A percentile compares a stretch with the other conserved stretches of the same genome.
phyloP scores from a whole-genome alignment of 2,797 vertebrate genomes.

The Iguana delicatissima region DNA sequence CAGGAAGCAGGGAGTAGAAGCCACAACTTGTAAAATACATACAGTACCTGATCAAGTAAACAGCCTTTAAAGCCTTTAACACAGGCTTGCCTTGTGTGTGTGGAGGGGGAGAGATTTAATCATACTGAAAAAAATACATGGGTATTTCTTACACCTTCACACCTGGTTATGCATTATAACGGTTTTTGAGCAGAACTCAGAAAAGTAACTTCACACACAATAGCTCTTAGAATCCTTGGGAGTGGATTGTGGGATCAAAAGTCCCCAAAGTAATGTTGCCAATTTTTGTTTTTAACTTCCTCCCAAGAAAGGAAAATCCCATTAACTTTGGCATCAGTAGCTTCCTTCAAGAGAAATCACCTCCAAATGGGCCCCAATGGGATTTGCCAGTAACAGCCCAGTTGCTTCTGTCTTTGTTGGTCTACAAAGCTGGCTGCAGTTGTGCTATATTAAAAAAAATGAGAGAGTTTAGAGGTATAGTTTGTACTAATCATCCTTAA shows the following conservation, averaged over 20 bases:
- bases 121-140: neutral
- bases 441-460: neutral
- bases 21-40: neutral
- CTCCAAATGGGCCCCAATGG: neutral
- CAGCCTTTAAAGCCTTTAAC: neutral
- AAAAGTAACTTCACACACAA: too few species aligned
- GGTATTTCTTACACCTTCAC: neutral
- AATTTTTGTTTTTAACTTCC: neutral
- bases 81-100: too few species aligned
- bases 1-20: neutral
- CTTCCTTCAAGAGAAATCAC: too few species aligned
- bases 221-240: neutral
- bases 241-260: too few species aligned
- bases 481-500: neutral
- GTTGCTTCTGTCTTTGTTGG: neutral
- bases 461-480: too few species aligned
- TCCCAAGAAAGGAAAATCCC: neutral
- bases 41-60: neutral
- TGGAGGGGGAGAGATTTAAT: neutral
- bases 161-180: neutral
- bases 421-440: neutral
- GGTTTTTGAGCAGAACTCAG: neutral
- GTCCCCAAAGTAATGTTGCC: too few species aligned
- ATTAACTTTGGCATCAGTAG: neutral
- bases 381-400: neutral